Evolutionary conservation across 2,797 vertebrate genomes (phyloP).

Genomic region (Pseudomugil tenellus): DNA sequence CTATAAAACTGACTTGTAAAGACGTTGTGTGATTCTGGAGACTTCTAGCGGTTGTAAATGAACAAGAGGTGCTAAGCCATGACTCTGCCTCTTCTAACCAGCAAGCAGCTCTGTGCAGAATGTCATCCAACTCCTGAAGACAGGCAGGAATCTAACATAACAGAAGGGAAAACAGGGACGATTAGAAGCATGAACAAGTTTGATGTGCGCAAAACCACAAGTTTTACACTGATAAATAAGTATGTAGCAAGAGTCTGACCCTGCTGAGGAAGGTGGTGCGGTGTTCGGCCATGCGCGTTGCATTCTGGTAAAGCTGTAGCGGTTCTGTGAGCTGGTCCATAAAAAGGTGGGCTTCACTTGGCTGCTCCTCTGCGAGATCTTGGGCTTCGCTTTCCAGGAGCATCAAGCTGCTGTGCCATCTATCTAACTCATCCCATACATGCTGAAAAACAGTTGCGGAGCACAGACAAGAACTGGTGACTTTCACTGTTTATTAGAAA

Average conservation of each 20-base stretch:
- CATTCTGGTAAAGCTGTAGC: constrained; percentile 88
- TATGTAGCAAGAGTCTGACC: constrained; percentile 56
- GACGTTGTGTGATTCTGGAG: constrained; percentile 83
- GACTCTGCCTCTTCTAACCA: constrained; percentile 87
- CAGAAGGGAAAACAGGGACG: background rate
- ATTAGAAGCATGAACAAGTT: background rate
- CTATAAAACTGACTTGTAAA: constrained; percentile 83
- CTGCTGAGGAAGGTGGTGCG: constrained; percentile 90
- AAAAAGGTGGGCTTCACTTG: constrained; percentile 86
- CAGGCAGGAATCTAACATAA: constrained; percentile 85
- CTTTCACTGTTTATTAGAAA: background rate
- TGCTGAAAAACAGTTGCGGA: constrained; percentile 70
- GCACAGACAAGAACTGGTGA: background rate
- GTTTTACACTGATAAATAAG: background rate
- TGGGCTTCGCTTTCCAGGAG: constrained; percentile 91
- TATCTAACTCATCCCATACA: constrained; percentile 92
- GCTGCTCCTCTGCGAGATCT: constrained; percentile 89
- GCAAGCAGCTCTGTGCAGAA: constrained; percentile 78
- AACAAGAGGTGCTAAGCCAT: constrained; percentile 80
- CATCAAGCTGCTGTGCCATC: constrained; percentile 88
- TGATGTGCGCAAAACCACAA: background rate
- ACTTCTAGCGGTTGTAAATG: constrained; percentile 83
- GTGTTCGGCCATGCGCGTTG: constrained; percentile 86
- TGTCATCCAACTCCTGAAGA: constrained; percentile 89
- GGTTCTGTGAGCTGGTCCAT: constrained; percentile 91